Conservation (phyloP, 2,113 vertebrate genomes). For the Gracilinanus agilis region DNA sequence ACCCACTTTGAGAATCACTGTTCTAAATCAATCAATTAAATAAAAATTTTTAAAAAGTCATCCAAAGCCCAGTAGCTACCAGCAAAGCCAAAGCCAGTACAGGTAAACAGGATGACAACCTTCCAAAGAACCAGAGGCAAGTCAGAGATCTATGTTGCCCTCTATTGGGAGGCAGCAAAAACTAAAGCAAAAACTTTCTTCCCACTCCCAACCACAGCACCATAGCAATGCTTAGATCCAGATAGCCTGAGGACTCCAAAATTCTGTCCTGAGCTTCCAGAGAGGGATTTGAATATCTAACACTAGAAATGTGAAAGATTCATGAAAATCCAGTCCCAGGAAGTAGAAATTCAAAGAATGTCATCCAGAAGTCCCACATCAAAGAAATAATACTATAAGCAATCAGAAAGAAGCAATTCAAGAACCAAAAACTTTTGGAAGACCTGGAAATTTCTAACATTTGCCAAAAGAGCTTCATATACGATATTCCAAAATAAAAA, state of each 20-base stretch:
- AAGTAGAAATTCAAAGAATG: neutral
- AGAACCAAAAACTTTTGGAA: neutral
- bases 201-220: neutral
- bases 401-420: neutral
- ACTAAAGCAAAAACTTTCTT: neutral
- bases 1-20: no score
- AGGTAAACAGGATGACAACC: neutral
- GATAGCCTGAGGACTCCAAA: neutral
- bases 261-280: neutral
- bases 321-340: neutral
- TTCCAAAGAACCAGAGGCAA: neutral
- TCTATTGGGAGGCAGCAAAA: neutral
- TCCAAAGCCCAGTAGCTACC: neutral
- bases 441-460: neutral
- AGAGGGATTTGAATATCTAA: neutral
- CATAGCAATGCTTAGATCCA: neutral
- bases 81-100: neutral
- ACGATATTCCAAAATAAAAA: neutral
- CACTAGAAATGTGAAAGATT: neutral
- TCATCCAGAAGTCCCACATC: neutral
- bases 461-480: neutral
- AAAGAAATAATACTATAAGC: neutral
- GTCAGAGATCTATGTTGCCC: neutral
- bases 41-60: neutral
- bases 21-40: no score